A percentile compares a stretch with the other conserved stretches of the same genome.
phyloP scores from a whole-genome alignment of 2,888 invertebrate species.

The Clistopyga incitator region DNA sequence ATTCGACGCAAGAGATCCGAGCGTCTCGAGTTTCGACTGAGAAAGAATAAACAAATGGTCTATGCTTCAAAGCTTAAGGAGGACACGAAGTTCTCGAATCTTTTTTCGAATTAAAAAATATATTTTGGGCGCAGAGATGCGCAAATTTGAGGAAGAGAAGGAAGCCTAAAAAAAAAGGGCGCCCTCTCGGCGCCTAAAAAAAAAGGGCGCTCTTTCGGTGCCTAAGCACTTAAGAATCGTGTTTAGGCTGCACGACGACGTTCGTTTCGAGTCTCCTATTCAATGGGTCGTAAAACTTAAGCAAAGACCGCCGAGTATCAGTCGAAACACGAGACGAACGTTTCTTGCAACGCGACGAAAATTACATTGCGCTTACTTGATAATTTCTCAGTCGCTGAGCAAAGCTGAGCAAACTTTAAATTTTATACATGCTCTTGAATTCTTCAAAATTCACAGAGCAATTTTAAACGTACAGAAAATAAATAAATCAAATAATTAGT shows the following conservation, averaged over 20 bases:
- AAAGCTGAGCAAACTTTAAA: neutral
- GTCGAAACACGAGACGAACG: neutral
- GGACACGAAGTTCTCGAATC: too few relatives aligned
- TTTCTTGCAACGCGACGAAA: neutral
- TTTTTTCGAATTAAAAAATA: too few relatives aligned
- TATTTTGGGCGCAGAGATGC: too few relatives aligned
- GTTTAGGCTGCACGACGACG: neutral
- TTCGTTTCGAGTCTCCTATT: neutral
- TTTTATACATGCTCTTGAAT: neutral
- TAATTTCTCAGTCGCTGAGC: neutral
- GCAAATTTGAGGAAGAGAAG: too few relatives aligned
- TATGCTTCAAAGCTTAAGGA: too few relatives aligned
- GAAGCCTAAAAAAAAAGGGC: too few relatives aligned
- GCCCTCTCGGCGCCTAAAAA: too few relatives aligned
- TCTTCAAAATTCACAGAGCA: neutral
- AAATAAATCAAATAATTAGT: neutral
- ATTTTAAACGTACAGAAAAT: too few relatives aligned
- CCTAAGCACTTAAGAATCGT: neutral
- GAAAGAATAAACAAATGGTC: too few relatives aligned
- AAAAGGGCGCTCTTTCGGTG: too few relatives aligned
- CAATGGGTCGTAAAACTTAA: slow-evolving; percentile 1
- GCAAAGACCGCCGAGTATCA: neutral
- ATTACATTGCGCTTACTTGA: neutral
- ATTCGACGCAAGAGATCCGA: too few relatives aligned
- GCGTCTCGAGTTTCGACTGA: too few relatives aligned